phyloP scores from a whole-genome alignment of 2,888 invertebrate genomes.

The Drosophila anomelani region DNA sequence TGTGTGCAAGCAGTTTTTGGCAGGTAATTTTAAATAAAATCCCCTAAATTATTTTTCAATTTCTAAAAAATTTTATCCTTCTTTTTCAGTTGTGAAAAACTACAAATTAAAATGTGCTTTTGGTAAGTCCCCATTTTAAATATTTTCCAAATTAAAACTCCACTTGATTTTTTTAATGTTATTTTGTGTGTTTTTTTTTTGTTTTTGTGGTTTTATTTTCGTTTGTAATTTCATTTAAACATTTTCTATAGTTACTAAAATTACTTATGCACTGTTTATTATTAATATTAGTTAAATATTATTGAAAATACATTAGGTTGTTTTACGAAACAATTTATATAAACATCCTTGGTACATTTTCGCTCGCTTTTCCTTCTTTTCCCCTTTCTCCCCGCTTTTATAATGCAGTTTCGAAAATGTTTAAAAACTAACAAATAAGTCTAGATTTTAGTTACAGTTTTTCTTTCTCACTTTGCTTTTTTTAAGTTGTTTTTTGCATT shows the following conservation, averaged over 20 bases:
- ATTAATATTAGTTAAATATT: constrained; percentile 81
- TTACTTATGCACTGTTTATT: constrained; percentile 81
- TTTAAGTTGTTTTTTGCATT: constrained; percentile 30
- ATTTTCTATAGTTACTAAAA: constrained; percentile 84
- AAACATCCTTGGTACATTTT: constrained; percentile 81
- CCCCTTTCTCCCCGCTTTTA: constrained; percentile 31
- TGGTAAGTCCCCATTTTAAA: neutral
- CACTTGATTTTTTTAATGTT: constrained; percentile 59
- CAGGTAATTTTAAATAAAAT: neutral
- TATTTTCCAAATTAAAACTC: neutral
- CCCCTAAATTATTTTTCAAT: neutral
- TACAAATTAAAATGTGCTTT: neutral
- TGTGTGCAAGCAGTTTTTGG: neutral
- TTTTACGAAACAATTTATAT: constrained; percentile 80
- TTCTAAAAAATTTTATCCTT: no score
- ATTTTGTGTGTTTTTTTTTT: constrained; percentile 58
- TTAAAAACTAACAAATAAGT: constrained; percentile 81
- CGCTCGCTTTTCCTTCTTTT: constrained; percentile 39
- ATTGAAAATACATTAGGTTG: constrained; percentile 81
- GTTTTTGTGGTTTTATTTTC: constrained; percentile 66
- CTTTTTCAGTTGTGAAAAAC: neutral
- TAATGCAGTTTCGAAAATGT: constrained; percentile 71
- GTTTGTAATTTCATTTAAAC: constrained; percentile 83
- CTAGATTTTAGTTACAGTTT: constrained; percentile 80
- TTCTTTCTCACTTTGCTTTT: constrained; percentile 66